Percentiles rank a stretch among this genome's conserved stretches.
Evolutionary conservation across 2,113 vertebrate species (phyloP).

Genomic region (Hylia prasina): DNA sequence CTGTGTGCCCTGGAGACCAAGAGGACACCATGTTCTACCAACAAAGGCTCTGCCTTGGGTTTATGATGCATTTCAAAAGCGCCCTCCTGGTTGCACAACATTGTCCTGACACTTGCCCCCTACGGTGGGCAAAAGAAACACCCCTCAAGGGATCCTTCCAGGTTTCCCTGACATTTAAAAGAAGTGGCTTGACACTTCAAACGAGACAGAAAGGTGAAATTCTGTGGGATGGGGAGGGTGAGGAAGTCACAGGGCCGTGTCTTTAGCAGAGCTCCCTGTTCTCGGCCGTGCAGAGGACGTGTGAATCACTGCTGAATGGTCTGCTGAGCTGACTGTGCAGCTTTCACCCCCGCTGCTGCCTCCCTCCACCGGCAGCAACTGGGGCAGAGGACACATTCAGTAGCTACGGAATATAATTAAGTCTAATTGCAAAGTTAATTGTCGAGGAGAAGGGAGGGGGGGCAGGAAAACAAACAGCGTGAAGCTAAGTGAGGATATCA

Average conservation of each 20-base stretch:
- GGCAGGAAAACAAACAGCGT: slow-evolving; percentile 43
- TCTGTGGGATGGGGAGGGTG: neutral
- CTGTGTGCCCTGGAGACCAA: neutral
- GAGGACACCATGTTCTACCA: neutral
- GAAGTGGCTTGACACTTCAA: neutral
- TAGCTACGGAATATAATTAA: slow-evolving; percentile 55
- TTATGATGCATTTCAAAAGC: neutral
- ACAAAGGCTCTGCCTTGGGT: neutral
- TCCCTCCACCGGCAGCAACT: neutral
- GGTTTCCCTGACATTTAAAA: neutral
- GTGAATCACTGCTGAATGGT: neutral
- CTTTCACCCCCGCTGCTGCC: neutral
- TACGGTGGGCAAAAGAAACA: neutral
- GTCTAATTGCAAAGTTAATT: slow-evolving; percentile 69
- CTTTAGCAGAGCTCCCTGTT: neutral
- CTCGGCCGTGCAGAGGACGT: neutral
- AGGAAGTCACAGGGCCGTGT: neutral
- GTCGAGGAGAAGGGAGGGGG: neutral
- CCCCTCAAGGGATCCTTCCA: neutral
- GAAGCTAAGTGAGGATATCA: slow-evolving; percentile 31
- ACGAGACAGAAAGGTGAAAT: neutral
- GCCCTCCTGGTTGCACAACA: neutral
- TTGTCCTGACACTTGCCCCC: neutral
- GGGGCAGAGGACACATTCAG: slow-evolving; percentile 29
- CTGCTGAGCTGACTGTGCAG: slow-evolving; percentile 25